Evolutionary conservation across 2,797 vertebrate genomes (phyloP).

Genomic region (Perodicticus potto): DNA sequence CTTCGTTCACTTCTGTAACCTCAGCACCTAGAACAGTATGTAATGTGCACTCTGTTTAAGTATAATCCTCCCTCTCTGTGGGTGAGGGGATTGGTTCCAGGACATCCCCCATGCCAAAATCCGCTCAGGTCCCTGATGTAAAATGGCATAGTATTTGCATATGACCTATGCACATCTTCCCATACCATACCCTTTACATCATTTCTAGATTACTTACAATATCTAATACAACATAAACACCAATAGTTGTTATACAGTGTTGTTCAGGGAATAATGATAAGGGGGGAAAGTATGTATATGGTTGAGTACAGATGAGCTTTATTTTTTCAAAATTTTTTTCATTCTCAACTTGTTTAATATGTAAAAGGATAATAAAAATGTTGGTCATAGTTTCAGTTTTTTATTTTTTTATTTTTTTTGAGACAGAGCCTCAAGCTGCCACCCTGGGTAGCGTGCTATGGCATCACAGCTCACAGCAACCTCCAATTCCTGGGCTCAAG

Average conservation of each 20-base stretch:
- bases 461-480: too few species aligned
- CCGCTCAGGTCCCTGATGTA: neutral
- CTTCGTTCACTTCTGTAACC: neutral
- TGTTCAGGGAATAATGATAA: neutral
- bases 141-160: neutral
- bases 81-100: neutral
- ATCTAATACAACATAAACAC: neutral
- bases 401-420: too few species aligned
- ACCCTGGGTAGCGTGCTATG: too few species aligned
- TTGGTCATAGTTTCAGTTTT: neutral
- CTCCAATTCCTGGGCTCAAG: too few species aligned
- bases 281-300: neutral
- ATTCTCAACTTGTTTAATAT: conserved; percentile 68
- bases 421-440: too few species aligned
- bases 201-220: neutral
- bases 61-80: neutral
- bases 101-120: neutral
- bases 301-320: neutral
- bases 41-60: neutral
- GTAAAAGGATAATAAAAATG: conserved; percentile 44
- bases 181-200: neutral
- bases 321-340: neutral
- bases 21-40: neutral
- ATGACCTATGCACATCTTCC: neutral
- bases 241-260: neutral